Base-by-base conservation (phyloP, 1,140 invertebrate species). In the Ptiloglossa arizonensis region DNA sequence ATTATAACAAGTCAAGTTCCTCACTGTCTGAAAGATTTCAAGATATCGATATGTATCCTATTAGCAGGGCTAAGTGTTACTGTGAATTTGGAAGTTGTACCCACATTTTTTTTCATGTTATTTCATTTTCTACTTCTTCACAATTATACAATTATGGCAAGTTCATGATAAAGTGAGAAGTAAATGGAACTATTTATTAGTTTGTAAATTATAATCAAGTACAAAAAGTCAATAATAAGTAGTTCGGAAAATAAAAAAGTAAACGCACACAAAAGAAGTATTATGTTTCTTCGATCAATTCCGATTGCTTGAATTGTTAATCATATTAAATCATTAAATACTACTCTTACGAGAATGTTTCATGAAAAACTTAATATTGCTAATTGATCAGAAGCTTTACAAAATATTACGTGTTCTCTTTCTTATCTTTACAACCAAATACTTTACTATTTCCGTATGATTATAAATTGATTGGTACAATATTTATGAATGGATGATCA, bases 21-120 rank as follows among this genome's bases (percentile, higher is more conserved):
- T 89, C 85, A 81, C 86, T 88, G 83, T 81, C 73, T 83, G 83
- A 91, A 84, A 88, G 83, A 86, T 88, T 88, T 85, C 85, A 82
- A 88, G 81, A 87, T 87, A 84, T 90, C 90, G 91, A 92, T 92
- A 92, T 92, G 91, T 92, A 90, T 91, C 73, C 90, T 91, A 92
- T 91, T 86, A 89, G 86, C 88, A 87, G 87, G 83, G 88, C 85
- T 92, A 91, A 79, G 87, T 82, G 83, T 87, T 72, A 62, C 81
- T 81, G 70, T 77, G 76, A 87, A 88, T 89, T 87, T 84, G 81
- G 75, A 85, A 83, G 78, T 87, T 87, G 86, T 89, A 89, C 82
- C 80, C 86, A 86, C 74, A 57, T 83, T 69, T 81, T 54, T 56
- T 60, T 63, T 56, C 32, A n/a, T 63, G 38, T 68, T 68, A 38